phyloP scores from a whole-genome alignment of 2,797 vertebrate genomes.

The Lagodon rhomboides region DNA sequence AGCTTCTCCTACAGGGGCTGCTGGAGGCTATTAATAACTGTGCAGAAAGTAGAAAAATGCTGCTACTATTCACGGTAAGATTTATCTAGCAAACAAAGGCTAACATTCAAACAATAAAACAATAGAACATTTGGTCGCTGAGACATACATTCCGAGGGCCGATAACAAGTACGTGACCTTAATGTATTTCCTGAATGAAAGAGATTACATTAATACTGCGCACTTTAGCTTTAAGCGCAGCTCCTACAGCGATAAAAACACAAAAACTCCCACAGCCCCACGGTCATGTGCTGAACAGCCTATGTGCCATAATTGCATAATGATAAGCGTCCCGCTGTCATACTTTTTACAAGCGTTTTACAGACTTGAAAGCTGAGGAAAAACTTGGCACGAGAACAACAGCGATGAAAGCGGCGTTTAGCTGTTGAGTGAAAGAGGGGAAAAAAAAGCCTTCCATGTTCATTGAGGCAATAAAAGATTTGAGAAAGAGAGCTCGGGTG shows the following conservation, averaged over 20 bases:
- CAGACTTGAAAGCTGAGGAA: constrained; percentile 27
- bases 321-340: constrained; percentile 37
- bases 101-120: constrained; percentile 8
- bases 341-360: constrained; percentile 31
- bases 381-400: constrained; percentile 29
- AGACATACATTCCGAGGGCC: background rate
- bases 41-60: constrained; percentile 35
- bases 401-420: constrained; percentile 33
- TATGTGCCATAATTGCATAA: constrained; percentile 49
- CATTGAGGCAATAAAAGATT: constrained; percentile 36
- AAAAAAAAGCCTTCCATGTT: constrained; percentile 23
- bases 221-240: background rate
- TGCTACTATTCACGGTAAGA: constrained; percentile 30
- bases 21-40: constrained; percentile 59
- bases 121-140: background rate
- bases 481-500: constrained; percentile 19
- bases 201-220: constrained; percentile 10
- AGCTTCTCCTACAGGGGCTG: constrained; percentile 44
- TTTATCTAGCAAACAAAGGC: background rate
- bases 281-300: constrained; percentile 8
- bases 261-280: constrained; percentile 3
- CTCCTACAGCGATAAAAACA: constrained; percentile 6
- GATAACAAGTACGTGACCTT: constrained; percentile 9
- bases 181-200: constrained; percentile 35
- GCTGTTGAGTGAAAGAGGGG: constrained; percentile 17